Conservation (phyloP, 2,113 vertebrate species). For the Sitta europaea region DNA sequence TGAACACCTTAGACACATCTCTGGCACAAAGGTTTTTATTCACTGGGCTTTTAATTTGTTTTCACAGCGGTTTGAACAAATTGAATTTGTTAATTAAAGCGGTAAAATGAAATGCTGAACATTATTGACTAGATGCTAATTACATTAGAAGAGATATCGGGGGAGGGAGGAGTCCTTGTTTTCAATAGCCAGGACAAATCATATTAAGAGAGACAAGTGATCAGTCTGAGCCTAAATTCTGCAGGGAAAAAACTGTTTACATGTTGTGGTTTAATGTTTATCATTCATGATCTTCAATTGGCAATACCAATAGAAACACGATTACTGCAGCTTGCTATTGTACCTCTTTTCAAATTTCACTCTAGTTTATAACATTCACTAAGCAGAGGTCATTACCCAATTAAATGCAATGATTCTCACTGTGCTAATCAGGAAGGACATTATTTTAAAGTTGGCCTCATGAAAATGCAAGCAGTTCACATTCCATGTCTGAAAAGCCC, state of each 20-base stretch:
- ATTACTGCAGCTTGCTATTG: conserved; percentile 63
- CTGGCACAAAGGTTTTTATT: conserved; percentile 85
- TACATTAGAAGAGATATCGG: conserved; percentile 91
- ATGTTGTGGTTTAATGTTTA: conserved; percentile 69
- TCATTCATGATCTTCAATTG: conserved; percentile 69
- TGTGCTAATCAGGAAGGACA: conserved; percentile 59
- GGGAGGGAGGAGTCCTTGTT: conserved; percentile 80
- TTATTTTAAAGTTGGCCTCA: conserved; percentile 55
- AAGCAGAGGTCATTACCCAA: conserved; percentile 67
- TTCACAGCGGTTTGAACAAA: conserved; percentile 98
- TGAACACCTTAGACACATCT: conserved; percentile 88
- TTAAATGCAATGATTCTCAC: conserved; percentile 63
- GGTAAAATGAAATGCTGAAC: conserved; percentile 99
- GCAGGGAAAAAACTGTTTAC: conserved; percentile 71
- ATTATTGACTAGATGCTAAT: conserved; percentile 99
- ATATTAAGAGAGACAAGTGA: conserved; percentile 83
- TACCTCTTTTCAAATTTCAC: conserved; percentile 62
- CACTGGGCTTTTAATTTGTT: conserved; percentile 99
- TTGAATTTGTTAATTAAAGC: conserved; percentile 99
- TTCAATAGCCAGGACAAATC: conserved; percentile 91
- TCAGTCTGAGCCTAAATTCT: conserved; percentile 75
- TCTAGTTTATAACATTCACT: conserved; percentile 54
- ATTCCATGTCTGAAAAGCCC: conserved; percentile 14
- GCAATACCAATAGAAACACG: conserved; percentile 67
- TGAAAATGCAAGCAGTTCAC: conserved; percentile 45